These are phyloP conservation scores for Hystrix cristata DNA, from an alignment of 2,113 vertebrate species.

Conservation along the genomic window DNA sequence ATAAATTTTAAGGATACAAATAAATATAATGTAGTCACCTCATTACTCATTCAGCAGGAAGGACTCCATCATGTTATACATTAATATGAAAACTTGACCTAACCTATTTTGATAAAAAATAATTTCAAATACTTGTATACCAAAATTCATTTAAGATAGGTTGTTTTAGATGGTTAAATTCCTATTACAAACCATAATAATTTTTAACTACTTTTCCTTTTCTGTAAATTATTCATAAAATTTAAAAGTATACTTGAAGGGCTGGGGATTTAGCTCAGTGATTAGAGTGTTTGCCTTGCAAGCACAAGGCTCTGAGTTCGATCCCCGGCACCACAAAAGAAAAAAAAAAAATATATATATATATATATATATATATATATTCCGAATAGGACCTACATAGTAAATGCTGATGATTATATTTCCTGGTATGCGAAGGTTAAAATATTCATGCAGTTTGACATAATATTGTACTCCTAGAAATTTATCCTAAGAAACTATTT, in stretches of 20 bases:
- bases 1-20: slow-evolving; percentile 23
- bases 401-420: slow-evolving; percentile 31
- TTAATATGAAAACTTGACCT: background rate
- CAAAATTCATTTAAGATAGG: background rate
- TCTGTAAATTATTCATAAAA: background rate
- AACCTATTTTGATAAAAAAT: background rate
- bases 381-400: background rate
- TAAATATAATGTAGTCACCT: background rate
- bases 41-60: slow-evolving; percentile 1
- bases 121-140: background rate
- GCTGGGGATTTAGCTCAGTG: too few relatives aligned
- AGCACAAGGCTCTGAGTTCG: too few relatives aligned
- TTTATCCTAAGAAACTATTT: slow-evolving; percentile 34
- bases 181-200: background rate
- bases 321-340: too few relatives aligned
- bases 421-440: slow-evolving; percentile 12
- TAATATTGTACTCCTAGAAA: background rate
- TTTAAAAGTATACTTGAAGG: background rate
- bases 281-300: too few relatives aligned
- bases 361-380: slow-evolving; percentile 11
- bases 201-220: background rate
- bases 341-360: too few relatives aligned
- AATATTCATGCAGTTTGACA: slow-evolving; percentile 4
- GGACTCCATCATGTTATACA: background rate
- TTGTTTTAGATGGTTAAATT: slow-evolving; percentile 6